Conservation (phyloP, 2,888 invertebrate genomes). For the Hydrotaea cyrtoneurina region DNA sequence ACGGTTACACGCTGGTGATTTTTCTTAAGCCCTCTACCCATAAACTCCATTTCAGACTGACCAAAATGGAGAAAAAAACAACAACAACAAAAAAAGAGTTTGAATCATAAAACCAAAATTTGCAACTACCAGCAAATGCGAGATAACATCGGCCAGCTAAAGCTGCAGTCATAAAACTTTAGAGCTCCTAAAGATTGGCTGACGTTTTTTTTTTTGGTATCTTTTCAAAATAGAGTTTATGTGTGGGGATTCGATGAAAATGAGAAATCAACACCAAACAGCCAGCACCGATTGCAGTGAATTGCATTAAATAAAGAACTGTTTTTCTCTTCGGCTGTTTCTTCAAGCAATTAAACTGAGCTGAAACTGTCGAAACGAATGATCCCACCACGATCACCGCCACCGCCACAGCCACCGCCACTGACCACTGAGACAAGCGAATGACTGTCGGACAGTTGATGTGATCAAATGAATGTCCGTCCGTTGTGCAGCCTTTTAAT, state of each 20-base stretch:
- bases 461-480: constrained; percentile 9
- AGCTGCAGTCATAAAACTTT: constrained; percentile 34
- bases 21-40: not conserved
- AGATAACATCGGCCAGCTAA: constrained; percentile 26
- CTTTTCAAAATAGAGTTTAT: not conserved
- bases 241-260: not conserved
- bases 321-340: no score
- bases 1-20: not conserved
- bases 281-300: constrained; percentile 4
- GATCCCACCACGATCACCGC: not conserved
- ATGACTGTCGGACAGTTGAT: constrained; percentile 27
- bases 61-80: no score
- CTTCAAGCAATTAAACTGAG: constrained; percentile 37
- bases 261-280: constrained; percentile 12
- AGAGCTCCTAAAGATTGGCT: constrained; percentile 40
- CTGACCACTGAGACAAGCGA: constrained; percentile 26
- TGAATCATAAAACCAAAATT: constrained; percentile 46
- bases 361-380: constrained; percentile 4
- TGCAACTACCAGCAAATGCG: constrained; percentile 43
- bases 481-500: constrained; percentile 21
- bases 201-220: not conserved
- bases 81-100: not conserved
- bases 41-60: no score
- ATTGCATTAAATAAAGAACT: constrained; percentile 46
- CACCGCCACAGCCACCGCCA: not conserved